Evolutionary conservation across 30 jellyfish, hydroid and myxozoan genomes (phyloP).

Genomic region (Sanderia malayensis): DNA sequence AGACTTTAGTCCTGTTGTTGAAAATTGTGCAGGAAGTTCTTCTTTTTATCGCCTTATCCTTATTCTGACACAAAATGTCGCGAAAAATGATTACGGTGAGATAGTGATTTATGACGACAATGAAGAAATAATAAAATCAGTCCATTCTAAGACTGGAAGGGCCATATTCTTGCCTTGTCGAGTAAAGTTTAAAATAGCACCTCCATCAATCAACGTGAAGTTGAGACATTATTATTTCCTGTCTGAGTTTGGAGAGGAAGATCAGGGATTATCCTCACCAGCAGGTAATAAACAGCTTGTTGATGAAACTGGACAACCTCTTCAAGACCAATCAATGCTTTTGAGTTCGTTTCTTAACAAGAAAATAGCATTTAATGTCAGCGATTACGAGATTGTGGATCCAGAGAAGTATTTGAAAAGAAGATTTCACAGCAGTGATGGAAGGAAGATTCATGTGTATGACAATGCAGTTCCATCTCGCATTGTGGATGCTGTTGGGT

Average conservation of each 20-base stretch:
- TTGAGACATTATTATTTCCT: conserved; percentile 47
- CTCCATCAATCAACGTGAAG: conserved; percentile 49
- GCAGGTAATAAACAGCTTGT: not conserved
- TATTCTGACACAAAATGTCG: conserved; percentile 34
- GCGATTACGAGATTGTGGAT: not conserved
- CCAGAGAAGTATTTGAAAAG: conserved; percentile 24
- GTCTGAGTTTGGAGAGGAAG: conserved; percentile 34
- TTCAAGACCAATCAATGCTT: too few species aligned
- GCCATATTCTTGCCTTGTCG: conserved; percentile 53
- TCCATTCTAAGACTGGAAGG: conserved; percentile 52
- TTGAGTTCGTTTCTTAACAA: not conserved
- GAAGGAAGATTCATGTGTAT: conserved; percentile 25
- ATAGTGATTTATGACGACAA: conserved; percentile 28
- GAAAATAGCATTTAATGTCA: not conserved
- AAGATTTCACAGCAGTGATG: conserved; percentile 28
- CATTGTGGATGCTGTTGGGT: conserved; percentile 19
- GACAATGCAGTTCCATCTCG: conserved; percentile 43
- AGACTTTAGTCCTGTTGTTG: conserved; percentile 50
- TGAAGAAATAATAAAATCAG: conserved; percentile 28
- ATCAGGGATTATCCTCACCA: too few species aligned
- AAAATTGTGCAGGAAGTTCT: conserved; percentile 8
- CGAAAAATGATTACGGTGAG: conserved; percentile 62
- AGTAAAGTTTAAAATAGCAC: conserved; percentile 39
- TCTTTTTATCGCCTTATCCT: conserved; percentile 10
- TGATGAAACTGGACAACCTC: not conserved